These are phyloP conservation scores for Amphipyra tragopoginis DNA, from an alignment of 2,888 invertebrate species.

Conservation along the genomic window DNA sequence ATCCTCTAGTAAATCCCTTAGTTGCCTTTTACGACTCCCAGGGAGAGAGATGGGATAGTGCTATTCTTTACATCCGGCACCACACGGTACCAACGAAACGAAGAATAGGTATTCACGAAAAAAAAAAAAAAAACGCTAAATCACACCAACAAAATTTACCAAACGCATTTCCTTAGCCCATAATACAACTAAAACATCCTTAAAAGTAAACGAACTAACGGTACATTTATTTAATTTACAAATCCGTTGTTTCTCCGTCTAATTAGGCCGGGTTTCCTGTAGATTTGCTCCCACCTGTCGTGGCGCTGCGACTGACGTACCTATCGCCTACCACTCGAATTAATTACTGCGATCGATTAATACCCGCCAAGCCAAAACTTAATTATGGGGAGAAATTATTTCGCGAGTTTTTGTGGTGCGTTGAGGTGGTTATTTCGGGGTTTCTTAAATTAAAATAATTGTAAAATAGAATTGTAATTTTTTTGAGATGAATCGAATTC, in stretches of 20 bases:
- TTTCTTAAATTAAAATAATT: background rate
- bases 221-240: slow-evolving; percentile 69
- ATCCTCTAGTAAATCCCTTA: too few species aligned
- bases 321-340: slow-evolving; percentile 81
- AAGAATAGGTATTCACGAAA: too few species aligned
- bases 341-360: slow-evolving; percentile 87
- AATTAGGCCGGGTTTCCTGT: slow-evolving; percentile 85
- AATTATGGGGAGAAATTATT: slow-evolving; percentile 78
- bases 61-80: too few species aligned
- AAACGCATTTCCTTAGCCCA: too few species aligned
- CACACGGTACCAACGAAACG: too few species aligned
- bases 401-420: slow-evolving; percentile 68
- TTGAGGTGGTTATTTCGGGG: slow-evolving; percentile 18
- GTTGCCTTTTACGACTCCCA: too few species aligned
- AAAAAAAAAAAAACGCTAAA: too few species aligned
- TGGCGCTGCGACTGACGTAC: slow-evolving; percentile 78
- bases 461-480: background rate
- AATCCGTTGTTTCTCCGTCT: slow-evolving; percentile 63
- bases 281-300: slow-evolving; percentile 87
- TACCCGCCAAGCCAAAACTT: slow-evolving; percentile 77
- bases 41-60: too few species aligned
- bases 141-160: too few species aligned
- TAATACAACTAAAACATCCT: background rate
- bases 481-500: too few species aligned
- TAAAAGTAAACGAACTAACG: slow-evolving; percentile 50